Evolutionary conservation across 1,140 invertebrate genomes (phyloP).

Genomic region (Cherax destructor): DNA sequence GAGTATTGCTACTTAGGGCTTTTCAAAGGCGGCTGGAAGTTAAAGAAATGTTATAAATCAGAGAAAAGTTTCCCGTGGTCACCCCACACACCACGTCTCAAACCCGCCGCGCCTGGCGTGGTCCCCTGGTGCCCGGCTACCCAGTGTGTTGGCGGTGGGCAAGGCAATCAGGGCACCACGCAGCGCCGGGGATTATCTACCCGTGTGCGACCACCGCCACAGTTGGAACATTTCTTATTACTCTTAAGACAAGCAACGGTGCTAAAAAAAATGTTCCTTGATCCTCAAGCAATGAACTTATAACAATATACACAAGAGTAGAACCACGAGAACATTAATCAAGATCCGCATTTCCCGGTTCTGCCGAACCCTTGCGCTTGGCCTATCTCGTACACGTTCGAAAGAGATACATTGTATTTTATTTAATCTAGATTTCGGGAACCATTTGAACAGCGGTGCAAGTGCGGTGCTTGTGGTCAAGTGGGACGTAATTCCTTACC

Average conservation of each 20-base stretch:
- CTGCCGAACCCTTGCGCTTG: not conserved
- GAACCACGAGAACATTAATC: too few species aligned
- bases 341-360: too few species aligned
- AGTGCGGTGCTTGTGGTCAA: not conserved
- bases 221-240: not conserved
- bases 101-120: conserved; percentile 23
- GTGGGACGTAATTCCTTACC: conserved; percentile 17
- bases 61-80: not conserved
- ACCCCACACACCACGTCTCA: not conserved
- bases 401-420: conserved; percentile 17
- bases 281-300: too few species aligned
- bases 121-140: conserved; percentile 47
- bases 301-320: too few species aligned
- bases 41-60: conserved; percentile 64
- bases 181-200: conserved; percentile 60
- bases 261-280: not conserved
- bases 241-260: not conserved
- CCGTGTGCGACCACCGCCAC: conserved; percentile 42
- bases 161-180: conserved; percentile 58
- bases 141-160: conserved; percentile 14
- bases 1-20: not conserved
- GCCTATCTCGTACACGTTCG: not conserved
- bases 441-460: conserved; percentile 26
- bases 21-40: conserved; percentile 46
- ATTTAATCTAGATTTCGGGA: conserved; percentile 34